Evolutionary conservation across 2,888 invertebrate genomes (phyloP).

Genomic region (Beris chalybata): DNA sequence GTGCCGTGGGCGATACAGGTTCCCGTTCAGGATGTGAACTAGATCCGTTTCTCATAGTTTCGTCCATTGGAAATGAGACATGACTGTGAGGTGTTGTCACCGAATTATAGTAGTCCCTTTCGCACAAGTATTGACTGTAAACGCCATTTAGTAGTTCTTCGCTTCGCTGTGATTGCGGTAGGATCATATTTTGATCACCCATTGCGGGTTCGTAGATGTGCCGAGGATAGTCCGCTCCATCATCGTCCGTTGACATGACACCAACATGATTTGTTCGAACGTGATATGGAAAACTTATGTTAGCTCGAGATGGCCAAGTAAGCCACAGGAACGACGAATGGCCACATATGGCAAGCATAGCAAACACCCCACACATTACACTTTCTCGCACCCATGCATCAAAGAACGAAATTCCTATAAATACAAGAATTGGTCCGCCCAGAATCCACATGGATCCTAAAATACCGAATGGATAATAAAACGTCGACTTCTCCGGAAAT

Average conservation of each 20-base stretch:
- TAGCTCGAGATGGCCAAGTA: slow-evolving; percentile 82
- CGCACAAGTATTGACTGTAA: slow-evolving; percentile 58
- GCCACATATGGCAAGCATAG: slow-evolving; percentile 67
- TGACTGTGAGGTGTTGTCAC: slow-evolving; percentile 43
- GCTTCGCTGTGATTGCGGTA: slow-evolving; percentile 65
- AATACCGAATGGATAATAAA: slow-evolving; percentile 81
- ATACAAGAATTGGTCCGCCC: slow-evolving; percentile 76
- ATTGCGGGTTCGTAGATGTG: slow-evolving; percentile 43
- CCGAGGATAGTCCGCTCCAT: slow-evolving; percentile 44
- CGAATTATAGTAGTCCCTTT: slow-evolving; percentile 42
- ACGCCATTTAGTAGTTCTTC: slow-evolving; percentile 65
- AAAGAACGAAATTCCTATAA: slow-evolving; percentile 77
- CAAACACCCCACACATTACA: slow-evolving; percentile 69
- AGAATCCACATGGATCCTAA: slow-evolving; percentile 87
- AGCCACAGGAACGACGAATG: slow-evolving; percentile 72
- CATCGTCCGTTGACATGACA: slow-evolving; percentile 61
- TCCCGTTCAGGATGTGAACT: background rate
- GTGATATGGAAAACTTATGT: slow-evolving; percentile 89
- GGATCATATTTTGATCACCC: slow-evolving; percentile 59
- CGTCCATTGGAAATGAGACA: slow-evolving; percentile 43
- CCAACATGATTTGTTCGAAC: slow-evolving; percentile 83
- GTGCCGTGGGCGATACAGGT: background rate
- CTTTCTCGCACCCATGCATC: slow-evolving; percentile 80
- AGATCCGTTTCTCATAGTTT: background rate
- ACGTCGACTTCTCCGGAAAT: slow-evolving; percentile 78